Evolutionary conservation across 1,140 invertebrate species (phyloP).

Genomic region (Brachystomella parvula): DNA sequence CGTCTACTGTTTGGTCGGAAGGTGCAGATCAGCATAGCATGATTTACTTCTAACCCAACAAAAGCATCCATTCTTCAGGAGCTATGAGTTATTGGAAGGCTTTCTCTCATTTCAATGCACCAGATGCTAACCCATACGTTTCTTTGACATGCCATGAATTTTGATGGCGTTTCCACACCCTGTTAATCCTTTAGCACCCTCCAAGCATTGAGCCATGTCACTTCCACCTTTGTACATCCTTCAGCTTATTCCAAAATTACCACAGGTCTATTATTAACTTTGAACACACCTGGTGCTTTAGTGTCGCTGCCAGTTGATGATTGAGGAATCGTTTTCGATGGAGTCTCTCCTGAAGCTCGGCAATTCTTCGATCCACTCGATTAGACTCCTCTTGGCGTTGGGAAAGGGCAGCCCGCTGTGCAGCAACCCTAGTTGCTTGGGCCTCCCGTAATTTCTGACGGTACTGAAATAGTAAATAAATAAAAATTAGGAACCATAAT

Average conservation of each 20-base stretch:
- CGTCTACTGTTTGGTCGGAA: too few species aligned
- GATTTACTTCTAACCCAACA: too few species aligned
- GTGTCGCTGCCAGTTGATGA: conserved; percentile 60
- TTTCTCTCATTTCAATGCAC: too few species aligned
- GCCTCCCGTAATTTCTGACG: conserved; percentile 92
- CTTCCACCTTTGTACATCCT: too few species aligned
- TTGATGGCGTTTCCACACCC: not conserved
- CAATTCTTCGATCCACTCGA: conserved; percentile 83
- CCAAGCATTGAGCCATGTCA: too few species aligned
- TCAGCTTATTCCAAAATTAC: not conserved
- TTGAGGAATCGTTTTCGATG: conserved; percentile 78
- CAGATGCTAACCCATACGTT: too few species aligned
- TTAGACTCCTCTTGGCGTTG: conserved; percentile 81
- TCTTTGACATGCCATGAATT: not conserved
- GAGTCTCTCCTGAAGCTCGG: conserved; percentile 80
- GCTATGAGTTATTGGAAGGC: too few species aligned
- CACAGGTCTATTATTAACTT: not conserved
- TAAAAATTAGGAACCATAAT: too few species aligned
- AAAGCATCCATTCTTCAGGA: too few species aligned
- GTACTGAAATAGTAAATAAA: conserved; percentile 56
- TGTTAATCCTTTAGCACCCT: too few species aligned
- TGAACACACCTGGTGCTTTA: conserved; percentile 38
- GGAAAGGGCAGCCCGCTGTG: conserved; percentile 71
- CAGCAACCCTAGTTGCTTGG: conserved; percentile 63
- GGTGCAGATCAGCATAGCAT: too few species aligned